phyloP scores from a whole-genome alignment of 2,888 invertebrate species.

The Epistrophe grossulariae region DNA sequence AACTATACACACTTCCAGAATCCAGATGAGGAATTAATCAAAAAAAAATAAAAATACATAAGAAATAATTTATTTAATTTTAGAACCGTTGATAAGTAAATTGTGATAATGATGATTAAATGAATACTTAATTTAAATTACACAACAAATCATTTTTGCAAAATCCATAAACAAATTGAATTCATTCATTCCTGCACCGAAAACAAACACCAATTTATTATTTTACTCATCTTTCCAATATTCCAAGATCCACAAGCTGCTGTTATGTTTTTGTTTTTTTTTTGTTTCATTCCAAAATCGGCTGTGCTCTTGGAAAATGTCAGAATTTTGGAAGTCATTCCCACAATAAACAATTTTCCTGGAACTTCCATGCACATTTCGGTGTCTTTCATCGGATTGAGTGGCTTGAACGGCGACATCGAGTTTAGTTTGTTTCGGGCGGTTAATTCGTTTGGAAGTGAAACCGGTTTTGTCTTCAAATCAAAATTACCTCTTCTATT shows the following conservation, averaged over 20 bases:
- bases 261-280: conserved; percentile 1
- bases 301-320: conserved; percentile 29
- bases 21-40: neutral
- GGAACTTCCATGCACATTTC: conserved; percentile 55
- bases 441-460: conserved; percentile 77
- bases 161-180: neutral
- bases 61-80: neutral
- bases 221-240: neutral
- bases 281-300: conserved; percentile 14
- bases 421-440: conserved; percentile 78
- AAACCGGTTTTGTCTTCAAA: conserved; percentile 76
- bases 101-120: neutral
- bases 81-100: neutral
- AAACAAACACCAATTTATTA: neutral
- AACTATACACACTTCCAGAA: neutral
- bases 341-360: conserved; percentile 65
- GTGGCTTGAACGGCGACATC: conserved; percentile 31
- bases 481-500: neutral
- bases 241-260: conserved; percentile 67
- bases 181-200: too few species aligned
- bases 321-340: conserved; percentile 14
- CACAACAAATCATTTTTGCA: neutral
- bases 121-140: neutral
- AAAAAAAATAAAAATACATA: neutral
- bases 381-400: conserved; percentile 44